phyloP scores from a whole-genome alignment of 1,140 invertebrate species.

The Micrasema longulum region DNA sequence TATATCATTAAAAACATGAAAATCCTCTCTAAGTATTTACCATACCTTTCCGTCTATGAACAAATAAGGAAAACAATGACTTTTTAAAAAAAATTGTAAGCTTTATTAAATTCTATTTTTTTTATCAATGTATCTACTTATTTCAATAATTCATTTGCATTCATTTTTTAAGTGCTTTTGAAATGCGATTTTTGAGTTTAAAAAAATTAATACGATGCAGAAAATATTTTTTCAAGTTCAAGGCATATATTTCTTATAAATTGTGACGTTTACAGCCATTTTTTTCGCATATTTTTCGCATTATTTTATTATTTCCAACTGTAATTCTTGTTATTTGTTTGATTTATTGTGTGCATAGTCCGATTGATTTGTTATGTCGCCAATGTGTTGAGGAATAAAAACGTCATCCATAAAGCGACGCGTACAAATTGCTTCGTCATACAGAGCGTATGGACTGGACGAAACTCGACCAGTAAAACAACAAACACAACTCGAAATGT shows the following conservation, averaged over 20 bases:
- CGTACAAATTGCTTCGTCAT: constrained; percentile 36
- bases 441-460: constrained; percentile 9
- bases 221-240: constrained; percentile 19
- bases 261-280: not conserved
- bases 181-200: too few species aligned
- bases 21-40: too few species aligned
- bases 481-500: not conserved
- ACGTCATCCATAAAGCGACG: constrained; percentile 16
- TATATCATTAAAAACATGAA: too few species aligned
- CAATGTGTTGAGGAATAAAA: not conserved
- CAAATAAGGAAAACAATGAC: too few species aligned
- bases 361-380: constrained; percentile 28
- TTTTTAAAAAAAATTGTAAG: too few species aligned
- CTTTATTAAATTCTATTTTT: too few species aligned
- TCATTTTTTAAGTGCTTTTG: too few species aligned
- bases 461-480: constrained; percentile 11
- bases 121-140: too few species aligned
- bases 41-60: too few species aligned
- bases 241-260: not conserved
- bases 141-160: too few species aligned
- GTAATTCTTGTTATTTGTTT: not conserved
- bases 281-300: too few species aligned
- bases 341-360: not conserved
- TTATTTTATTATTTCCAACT: constrained; percentile 18
- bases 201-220: too few species aligned